phyloP scores from a whole-genome alignment of 2,888 invertebrate genomes.

The Rhamnusium bicolor region DNA sequence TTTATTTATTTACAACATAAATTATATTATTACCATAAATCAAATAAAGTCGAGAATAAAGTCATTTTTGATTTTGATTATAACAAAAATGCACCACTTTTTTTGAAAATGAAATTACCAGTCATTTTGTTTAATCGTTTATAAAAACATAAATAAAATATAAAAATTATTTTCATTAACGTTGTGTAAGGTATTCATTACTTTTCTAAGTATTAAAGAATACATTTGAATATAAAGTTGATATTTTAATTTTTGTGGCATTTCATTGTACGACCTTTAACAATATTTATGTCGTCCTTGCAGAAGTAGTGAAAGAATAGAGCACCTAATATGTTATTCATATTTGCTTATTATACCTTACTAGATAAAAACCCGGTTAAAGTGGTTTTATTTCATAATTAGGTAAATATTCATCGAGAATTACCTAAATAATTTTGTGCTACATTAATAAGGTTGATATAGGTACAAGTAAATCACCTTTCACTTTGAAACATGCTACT shows the following conservation, averaged over 20 bases:
- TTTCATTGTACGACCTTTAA: slow-evolving; percentile 6
- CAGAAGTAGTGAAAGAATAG: not conserved
- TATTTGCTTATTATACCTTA: not conserved
- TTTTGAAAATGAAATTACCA: no score
- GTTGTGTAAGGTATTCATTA: no score
- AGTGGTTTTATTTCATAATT: not conserved
- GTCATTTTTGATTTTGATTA: no score
- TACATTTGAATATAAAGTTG: not conserved
- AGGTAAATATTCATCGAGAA: not conserved
- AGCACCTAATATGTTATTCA: not conserved
- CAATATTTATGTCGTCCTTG: slow-evolving; percentile 5
- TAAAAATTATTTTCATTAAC: not conserved
- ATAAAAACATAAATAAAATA: no score
- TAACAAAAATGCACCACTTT: no score
- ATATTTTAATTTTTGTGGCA: slow-evolving; percentile 5
- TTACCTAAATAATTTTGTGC: no score
- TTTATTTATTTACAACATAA: no score
- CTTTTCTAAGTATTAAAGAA: not conserved
- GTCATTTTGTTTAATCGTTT: no score
- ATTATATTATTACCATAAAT: no score
- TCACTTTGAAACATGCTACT: not conserved
- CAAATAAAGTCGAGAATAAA: no score
- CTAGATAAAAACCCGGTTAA: no score
- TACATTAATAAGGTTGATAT: not conserved
- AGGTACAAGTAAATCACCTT: not conserved